Evolutionary conservation across 1,140 invertebrate species (phyloP), one percentile per base, ranked within the genome.

Genomic region (Anastatus disparis): DNA sequence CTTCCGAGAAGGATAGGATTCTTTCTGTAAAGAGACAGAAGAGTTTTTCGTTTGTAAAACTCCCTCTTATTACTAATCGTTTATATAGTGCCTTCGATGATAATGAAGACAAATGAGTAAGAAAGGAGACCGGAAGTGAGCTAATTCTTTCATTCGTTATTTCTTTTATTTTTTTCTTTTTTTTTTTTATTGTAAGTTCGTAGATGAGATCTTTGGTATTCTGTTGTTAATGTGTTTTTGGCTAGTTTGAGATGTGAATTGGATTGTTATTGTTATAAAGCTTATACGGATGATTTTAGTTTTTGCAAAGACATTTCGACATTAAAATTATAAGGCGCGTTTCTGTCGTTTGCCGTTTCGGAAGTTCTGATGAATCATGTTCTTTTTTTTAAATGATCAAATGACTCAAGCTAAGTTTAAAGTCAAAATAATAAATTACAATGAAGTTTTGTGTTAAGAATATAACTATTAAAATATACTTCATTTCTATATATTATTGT

Each of bases 31-130:
- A n/a, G n/a, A n/a, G n/a, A n/a, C 10, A 48, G 31, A 15, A 10
- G 42, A 20, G 59, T 13, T 67, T 48, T 67, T 67, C 31, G 40
- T 35, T 26, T 15, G 24, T 38, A 26, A 24, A n/a, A 22, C 20
- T 26, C 27, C 20, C 65, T 50, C 29, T 59, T 42, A 53, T 69
- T 27, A 56, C 20, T 15, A 15, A 6, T 3, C 22, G 29, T n/a
- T n/a, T n/a, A n/a, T n/a, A n/a, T n/a, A n/a, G n/a, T n/a, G 55
- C 56, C 24, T n/a, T 52, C 58, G 46, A 61, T 62, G 22, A 63
- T 58, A 59, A 73, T 53, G 44, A 73, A 56, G 61, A 61, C 59
- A 46, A 70, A 63, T 15, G 58, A 55, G 48, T 15, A 55, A 42
- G 24, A 56, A 12, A 38, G 31, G n/a, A 29, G 55, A 13, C 58